phyloP scores from a whole-genome alignment of 2,113 vertebrate species.

The Poecile atricapillus region DNA sequence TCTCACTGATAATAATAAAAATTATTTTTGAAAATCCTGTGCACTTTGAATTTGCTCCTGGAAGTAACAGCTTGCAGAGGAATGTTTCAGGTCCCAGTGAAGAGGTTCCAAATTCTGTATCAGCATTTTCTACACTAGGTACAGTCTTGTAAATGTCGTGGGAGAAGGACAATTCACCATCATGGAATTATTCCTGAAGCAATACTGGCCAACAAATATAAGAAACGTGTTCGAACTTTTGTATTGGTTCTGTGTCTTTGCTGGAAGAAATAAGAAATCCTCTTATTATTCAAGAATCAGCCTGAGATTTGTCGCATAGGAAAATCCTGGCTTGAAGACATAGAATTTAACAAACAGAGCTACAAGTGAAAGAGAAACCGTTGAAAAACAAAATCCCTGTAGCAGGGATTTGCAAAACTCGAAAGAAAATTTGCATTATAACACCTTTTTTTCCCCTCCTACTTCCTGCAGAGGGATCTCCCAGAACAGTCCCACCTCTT shows the following conservation, averaged over 20 bases:
- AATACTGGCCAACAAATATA: background rate
- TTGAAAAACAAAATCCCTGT: conserved; percentile 32
- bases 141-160: background rate
- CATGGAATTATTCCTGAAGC: background rate
- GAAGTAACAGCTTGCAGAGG: background rate
- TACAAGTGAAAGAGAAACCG: conserved; percentile 15
- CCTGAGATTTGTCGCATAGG: background rate
- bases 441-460: background rate
- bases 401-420: conserved; percentile 4
- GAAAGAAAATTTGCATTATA: conserved; percentile 52
- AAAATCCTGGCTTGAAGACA: conserved; percentile 16
- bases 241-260: background rate
- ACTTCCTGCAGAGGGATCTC: background rate
- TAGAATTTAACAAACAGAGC: background rate
- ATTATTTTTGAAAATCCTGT: background rate
- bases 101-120: background rate
- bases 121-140: background rate
- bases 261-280: background rate
- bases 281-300: background rate
- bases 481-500: background rate
- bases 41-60: background rate
- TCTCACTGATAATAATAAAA: background rate
- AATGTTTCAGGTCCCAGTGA: background rate
- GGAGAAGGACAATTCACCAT: background rate
- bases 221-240: background rate